Base-by-base conservation (phyloP, 30 jellyfish, hydroid and myxozoan species). In the Cassiopea andromeda region DNA sequence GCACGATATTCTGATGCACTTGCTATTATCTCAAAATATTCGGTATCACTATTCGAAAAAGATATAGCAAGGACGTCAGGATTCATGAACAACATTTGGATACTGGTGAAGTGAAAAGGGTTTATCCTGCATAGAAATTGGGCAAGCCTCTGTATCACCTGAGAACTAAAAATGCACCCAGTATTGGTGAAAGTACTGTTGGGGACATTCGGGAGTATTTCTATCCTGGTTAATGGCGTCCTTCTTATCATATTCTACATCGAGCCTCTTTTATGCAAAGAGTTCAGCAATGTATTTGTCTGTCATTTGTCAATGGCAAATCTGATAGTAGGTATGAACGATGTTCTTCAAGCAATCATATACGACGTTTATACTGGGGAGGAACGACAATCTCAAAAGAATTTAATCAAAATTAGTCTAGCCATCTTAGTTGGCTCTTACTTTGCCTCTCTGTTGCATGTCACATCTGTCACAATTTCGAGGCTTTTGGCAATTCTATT, bases 271-370 rank as follows among this genome's bases (percentile, higher is more conserved):
- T 46, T 84, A 50, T 68, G 85, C 44, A 44, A 73, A 27, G 85
- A 60, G 46, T n/a, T 74, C 46, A 64, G 73, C 15, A 84, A 84
- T 85, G 43, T 72, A 14, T 84, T 84, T 57, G 59, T 84, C 18
- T 71, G 2, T 57, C 84, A 84, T 71, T 15, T 84, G 44, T 84
- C 66, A 46, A 60, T 81, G n/a, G 89, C 89, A 47, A 81, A 81
- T 50, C 43, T 67, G 70, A 6, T 84, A 10, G 67, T 84, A 17
- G 92, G 92, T 61, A 47, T 72, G 60, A 72, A 48, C 77, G 92
- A 73, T 15, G 48, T 84, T 49, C 71, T 84, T 77, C 92, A 84
- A 49, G 92, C 75, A 48, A 60, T 72, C 14, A 72, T 70, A 38
- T 84, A 84, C 27, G 66, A 73, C 15, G 5, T 84, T 18, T 73